Evolutionary conservation across 2,113 vertebrate species (phyloP).

Genomic region (Rhinichthys klamathensis): DNA sequence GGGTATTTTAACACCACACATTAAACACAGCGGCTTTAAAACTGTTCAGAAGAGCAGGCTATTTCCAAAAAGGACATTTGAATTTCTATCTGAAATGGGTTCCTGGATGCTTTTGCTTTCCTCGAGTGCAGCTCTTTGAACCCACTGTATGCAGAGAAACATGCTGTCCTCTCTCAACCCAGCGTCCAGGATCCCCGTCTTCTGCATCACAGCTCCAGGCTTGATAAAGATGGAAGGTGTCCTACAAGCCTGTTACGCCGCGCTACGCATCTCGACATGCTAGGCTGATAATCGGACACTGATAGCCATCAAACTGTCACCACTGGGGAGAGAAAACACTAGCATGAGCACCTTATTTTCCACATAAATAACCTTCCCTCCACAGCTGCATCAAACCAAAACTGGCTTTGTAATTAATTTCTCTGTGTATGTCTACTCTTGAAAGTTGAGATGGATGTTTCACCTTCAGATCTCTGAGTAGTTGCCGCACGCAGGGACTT

Average conservation of each 20-base stretch:
- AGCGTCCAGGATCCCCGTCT: slow-evolving; percentile 36
- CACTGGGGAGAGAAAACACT: slow-evolving; percentile 56
- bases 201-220: slow-evolving; percentile 63
- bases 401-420: slow-evolving; percentile 68
- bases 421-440: slow-evolving; percentile 46
- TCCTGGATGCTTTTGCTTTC: not conserved
- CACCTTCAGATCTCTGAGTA: slow-evolving; percentile 42
- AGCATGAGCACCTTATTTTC: slow-evolving; percentile 54
- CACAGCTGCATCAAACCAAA: slow-evolving; percentile 62
- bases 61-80: not conserved
- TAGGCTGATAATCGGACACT: slow-evolving; percentile 70
- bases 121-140: not conserved
- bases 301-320: slow-evolving; percentile 74
- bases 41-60: not conserved
- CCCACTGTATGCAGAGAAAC: not conserved
- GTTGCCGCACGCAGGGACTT: slow-evolving; percentile 39
- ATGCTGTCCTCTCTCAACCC: not conserved
- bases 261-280: slow-evolving; percentile 67
- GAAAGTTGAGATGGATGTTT: slow-evolving; percentile 69
- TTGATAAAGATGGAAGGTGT: slow-evolving; percentile 75
- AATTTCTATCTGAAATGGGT: not conserved
- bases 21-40: not conserved
- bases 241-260: slow-evolving; percentile 66
- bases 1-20: not conserved
- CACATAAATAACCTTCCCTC: slow-evolving; percentile 71